These are phyloP conservation scores for Hedya salicella DNA, from an alignment of 2,888 invertebrate genomes.

Conservation along the genomic window DNA sequence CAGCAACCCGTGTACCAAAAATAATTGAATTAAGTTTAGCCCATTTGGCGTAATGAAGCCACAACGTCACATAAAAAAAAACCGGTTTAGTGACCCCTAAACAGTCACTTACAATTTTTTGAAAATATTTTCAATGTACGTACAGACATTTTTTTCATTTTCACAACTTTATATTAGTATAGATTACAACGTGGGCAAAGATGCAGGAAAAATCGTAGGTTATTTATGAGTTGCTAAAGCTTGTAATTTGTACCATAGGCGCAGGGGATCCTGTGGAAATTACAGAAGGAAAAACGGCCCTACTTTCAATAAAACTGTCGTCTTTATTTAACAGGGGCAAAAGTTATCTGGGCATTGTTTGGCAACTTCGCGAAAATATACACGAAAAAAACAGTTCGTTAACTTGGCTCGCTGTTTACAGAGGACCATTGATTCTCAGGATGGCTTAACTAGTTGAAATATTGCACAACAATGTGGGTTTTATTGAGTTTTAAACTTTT, in stretches of 20 bases:
- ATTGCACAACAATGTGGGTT: slow-evolving; percentile 42
- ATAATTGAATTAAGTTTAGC: too few species aligned
- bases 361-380: slow-evolving; percentile 50
- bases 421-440: slow-evolving; percentile 17
- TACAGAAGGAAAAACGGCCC: slow-evolving; percentile 81
- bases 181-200: too few species aligned
- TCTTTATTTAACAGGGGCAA: slow-evolving; percentile 81
- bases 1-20: too few species aligned
- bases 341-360: slow-evolving; percentile 73
- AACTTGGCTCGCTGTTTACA: slow-evolving; percentile 42
- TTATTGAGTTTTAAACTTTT: slow-evolving; percentile 46
- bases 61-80: too few species aligned
- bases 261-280: slow-evolving; percentile 77
- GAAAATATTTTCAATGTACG: too few species aligned
- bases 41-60: too few species aligned
- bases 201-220: too few species aligned
- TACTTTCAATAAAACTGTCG: slow-evolving; percentile 84
- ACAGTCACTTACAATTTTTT: too few species aligned
- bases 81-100: too few species aligned
- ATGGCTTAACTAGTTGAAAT: slow-evolving; percentile 18
- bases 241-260: slow-evolving; percentile 52
- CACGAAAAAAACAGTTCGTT: slow-evolving; percentile 45
- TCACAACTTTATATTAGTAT: too few species aligned
- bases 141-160: too few species aligned
- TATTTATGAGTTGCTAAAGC: not conserved